Percentiles rank a stretch among this genome's conserved stretches.
phyloP scores from a whole-genome alignment of 2,888 invertebrate species.

The Athalia circularis region DNA sequence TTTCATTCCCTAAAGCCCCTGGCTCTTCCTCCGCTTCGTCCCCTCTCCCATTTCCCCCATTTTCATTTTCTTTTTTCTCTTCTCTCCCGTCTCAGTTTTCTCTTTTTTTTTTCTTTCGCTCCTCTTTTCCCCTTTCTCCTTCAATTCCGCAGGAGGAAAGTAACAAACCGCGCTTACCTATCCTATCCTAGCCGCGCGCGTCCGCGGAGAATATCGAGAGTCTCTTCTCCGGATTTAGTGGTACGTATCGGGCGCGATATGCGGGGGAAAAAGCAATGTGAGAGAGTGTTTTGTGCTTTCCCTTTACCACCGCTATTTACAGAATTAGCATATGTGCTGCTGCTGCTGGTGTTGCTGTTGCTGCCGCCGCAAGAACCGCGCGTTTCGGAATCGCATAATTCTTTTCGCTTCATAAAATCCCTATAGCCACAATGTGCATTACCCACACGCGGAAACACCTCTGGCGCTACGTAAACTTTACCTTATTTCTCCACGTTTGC shows the following conservation, averaged over 20 bases:
- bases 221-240: constrained; percentile 30
- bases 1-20: constrained; percentile 58
- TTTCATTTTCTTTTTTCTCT: neutral
- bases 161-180: neutral
- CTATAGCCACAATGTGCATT: neutral
- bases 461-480: too few relatives aligned
- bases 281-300: constrained; percentile 31
- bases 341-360: too few relatives aligned
- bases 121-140: constrained; percentile 1
- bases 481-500: too few relatives aligned
- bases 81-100: neutral
- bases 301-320: neutral
- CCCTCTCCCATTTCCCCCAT: constrained; percentile 23
- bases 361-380: neutral
- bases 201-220: neutral
- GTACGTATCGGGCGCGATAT: constrained; percentile 25
- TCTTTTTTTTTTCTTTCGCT: neutral
- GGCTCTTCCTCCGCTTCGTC: constrained; percentile 43
- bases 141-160: neutral
- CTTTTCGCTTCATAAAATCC: constrained; percentile 38
- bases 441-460: too few relatives aligned
- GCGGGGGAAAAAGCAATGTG: constrained; percentile 31
- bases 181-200: too few relatives aligned
- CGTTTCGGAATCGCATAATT: constrained; percentile 31
- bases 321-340: neutral